These are phyloP conservation scores for Caenorhabditis afra DNA, from an alignment of 2,888 invertebrate species.

Conservation along the genomic window DNA sequence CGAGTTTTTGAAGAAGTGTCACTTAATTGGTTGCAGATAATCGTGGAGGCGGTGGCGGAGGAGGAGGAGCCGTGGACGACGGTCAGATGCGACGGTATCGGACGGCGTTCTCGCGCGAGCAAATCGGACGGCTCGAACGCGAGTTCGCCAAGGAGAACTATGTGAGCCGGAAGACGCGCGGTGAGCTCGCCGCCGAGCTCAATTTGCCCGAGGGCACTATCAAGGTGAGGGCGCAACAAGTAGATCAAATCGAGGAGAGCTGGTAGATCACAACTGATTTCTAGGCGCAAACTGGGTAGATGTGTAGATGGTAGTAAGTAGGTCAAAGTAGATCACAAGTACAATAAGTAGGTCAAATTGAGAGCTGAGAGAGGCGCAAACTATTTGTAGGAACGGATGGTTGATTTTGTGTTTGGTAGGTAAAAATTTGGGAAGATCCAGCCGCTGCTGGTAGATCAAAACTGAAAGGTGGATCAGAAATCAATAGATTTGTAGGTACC, in stretches of 20 bases:
- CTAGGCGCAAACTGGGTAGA: too few species aligned
- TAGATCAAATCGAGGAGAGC: too few species aligned
- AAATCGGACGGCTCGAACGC: constrained; percentile 88
- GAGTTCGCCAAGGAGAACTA: constrained; percentile 98
- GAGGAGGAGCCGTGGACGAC: constrained; percentile 71
- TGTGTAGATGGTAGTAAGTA: too few species aligned
- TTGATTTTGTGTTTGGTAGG: too few species aligned
- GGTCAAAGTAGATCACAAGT: too few species aligned
- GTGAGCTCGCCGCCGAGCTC: constrained; percentile 93
- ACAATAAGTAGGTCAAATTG: too few species aligned
- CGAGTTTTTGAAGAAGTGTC: neutral
- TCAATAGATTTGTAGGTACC: neutral
- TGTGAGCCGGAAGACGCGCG: constrained; percentile 93
- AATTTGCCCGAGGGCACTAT: constrained; percentile 97
- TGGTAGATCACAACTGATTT: too few species aligned
- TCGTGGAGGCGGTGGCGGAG: too few species aligned
- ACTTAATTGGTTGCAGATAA: constrained; percentile 53
- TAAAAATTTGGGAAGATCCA: too few species aligned
- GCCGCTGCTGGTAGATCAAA: too few species aligned
- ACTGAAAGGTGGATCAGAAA: neutral
- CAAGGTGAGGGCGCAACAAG: constrained; percentile 86
- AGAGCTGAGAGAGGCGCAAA: too few species aligned
- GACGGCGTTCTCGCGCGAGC: constrained; percentile 95
- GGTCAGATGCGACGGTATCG: constrained; percentile 87
- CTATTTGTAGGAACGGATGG: too few species aligned